phyloP scores from a whole-genome alignment of 2,113 vertebrate genomes.

The Gallinago jamesoni region DNA sequence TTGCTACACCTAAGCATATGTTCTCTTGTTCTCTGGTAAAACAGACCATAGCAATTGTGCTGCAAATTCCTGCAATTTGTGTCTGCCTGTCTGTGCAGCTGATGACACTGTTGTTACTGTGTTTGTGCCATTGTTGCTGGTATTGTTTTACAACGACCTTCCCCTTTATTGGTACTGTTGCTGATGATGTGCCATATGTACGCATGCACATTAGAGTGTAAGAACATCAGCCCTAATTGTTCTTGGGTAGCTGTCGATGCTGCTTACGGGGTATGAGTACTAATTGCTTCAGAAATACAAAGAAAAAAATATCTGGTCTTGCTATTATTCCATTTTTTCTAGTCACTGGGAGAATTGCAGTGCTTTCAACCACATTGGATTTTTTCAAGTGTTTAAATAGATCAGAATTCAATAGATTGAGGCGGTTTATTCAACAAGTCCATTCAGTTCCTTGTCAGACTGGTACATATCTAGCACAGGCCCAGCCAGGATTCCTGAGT shows the following conservation, averaged over 20 bases:
- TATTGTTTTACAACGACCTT: conserved; percentile 38
- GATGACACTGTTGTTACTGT: neutral
- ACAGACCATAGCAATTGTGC: neutral
- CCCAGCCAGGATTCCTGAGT: neutral
- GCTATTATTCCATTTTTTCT: neutral
- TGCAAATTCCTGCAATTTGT: conserved; percentile 6
- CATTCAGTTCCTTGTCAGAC: neutral
- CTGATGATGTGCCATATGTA: conserved; percentile 57
- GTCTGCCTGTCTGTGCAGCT: conserved; percentile 41
- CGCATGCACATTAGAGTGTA: conserved; percentile 22
- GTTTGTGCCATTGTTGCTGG: conserved; percentile 7
- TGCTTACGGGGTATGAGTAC: conserved; percentile 4
- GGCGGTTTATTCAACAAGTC: conserved; percentile 1
- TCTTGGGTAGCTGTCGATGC: conserved; percentile 45
- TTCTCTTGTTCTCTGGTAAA: conserved; percentile 4
- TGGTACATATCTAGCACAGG: neutral
- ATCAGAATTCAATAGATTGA: neutral
- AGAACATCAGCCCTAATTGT: conserved; percentile 43
- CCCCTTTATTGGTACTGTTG: conserved; percentile 15
- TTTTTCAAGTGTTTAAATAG: conserved; percentile 15
- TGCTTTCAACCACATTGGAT: neutral
- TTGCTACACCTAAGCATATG: conserved; percentile 7
- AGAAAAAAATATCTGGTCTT: conserved; percentile 23
- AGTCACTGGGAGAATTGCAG: neutral
- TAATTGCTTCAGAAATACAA: conserved; percentile 42